Evolutionary conservation across 2,113 vertebrate genomes (phyloP), one percentile per base, ranked within the genome.

Genomic region (Trachemys scripta): DNA sequence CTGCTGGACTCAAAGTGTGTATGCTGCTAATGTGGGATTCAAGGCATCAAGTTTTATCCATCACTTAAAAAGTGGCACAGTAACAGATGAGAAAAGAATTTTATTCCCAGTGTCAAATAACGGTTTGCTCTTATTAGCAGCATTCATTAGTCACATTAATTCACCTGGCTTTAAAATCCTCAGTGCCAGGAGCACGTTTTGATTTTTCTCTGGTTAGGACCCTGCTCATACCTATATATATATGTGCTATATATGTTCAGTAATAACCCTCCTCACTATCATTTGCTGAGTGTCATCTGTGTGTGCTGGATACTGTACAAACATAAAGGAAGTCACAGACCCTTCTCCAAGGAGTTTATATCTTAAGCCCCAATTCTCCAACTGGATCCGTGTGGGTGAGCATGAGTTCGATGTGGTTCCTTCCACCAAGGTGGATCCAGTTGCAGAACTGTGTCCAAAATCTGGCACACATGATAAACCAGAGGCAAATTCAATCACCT

Each of bases 1-100:
- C 85, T 93, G 93, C 95, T 93, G 87, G 83, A 69, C n/a, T 89
- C 75, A 89, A 91, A 88, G 89, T 92, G 57, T 17, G 56, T 88
- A 6, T 81, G 54, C 92, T 96, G 89, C 91, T 90, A 84, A 0
- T 5, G 86, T 9, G 42, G 84, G 90, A 84, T 5, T 83, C 65
- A 81, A 96, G 53, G 80, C 80, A 90, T 35, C 0, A 0, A 65
- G 81, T 96, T 91, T 91, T 82, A 96, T 85, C 88, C 84, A 1
- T 80, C 80, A 80, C 84, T 91, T 87, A 88, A 90, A 95, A 25
- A 87, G 35, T 12, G 51, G 56, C 85, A 84, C 22, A n/a, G 89
- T 2, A 82, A 57, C 65, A 94, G 92, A 87, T 3, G 3, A 88
- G 1, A 95, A 42, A 90, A 82, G 56, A 42, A 91, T 94, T 92